These are phyloP conservation scores for Antechinus flavipes DNA, from an alignment of 2,113 vertebrate genomes.

Conservation along the genomic window DNA sequence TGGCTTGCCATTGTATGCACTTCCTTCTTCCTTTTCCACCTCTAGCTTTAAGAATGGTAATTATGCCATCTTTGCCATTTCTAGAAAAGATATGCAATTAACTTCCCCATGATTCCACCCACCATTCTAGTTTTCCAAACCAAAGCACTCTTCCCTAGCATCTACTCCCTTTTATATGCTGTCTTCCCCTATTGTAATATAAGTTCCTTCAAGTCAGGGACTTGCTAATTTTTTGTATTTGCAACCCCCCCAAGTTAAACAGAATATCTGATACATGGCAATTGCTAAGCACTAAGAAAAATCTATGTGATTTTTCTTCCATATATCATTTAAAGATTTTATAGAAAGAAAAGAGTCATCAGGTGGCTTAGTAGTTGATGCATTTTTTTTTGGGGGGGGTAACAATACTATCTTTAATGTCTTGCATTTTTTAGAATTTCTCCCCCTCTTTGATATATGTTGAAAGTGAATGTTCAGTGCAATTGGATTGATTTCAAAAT, in stretches of 20 bases:
- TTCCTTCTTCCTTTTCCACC: background rate
- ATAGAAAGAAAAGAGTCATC: background rate
- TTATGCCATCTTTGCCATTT: background rate
- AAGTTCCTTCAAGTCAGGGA: background rate
- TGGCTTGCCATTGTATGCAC: background rate
- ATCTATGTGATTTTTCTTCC: too few species aligned
- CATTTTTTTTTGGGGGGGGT: background rate
- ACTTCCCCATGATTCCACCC: background rate
- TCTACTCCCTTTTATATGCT: background rate
- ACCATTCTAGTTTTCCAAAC: background rate
- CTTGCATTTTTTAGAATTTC: background rate
- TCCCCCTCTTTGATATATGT: background rate
- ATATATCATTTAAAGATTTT: background rate
- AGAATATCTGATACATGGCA: background rate
- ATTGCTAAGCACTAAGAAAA: background rate
- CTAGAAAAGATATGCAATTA: background rate
- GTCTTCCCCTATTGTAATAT: background rate
- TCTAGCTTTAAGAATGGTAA: background rate
- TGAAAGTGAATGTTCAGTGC: too few species aligned
- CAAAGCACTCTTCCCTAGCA: background rate
- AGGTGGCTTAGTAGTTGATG: background rate
- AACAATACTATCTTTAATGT: background rate
- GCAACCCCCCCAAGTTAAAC: background rate
- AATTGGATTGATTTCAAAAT: background rate
- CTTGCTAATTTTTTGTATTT: background rate